Evolutionary conservation across 2,797 vertebrate species (phyloP).

Genomic region (Pangasius krempfi): DNA sequence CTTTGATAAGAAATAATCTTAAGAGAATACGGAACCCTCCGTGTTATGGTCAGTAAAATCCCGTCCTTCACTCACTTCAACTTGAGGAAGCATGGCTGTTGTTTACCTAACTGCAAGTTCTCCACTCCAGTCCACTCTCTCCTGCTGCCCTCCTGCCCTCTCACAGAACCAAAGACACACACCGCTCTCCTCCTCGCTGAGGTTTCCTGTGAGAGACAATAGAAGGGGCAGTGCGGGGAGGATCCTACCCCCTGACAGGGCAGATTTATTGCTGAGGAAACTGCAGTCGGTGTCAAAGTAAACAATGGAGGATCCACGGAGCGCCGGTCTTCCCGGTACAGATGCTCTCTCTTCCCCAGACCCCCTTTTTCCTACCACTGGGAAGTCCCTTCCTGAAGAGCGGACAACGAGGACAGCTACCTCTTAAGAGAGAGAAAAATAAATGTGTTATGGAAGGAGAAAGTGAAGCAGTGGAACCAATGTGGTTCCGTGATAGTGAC

Average conservation of each 20-base stretch:
- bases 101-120: conserved; percentile 29
- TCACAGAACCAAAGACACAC: conserved; percentile 56
- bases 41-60: neutral
- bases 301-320: conserved; percentile 84
- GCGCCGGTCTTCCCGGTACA: conserved; percentile 61
- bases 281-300: conserved; percentile 70
- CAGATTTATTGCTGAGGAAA: conserved; percentile 88
- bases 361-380: conserved; percentile 74
- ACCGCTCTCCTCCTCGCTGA: conserved; percentile 56
- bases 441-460: conserved; percentile 35
- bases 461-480: conserved; percentile 57
- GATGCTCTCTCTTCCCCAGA: conserved; percentile 60
- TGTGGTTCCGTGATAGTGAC: too few species aligned
- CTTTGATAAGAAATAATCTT: neutral
- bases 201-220: conserved; percentile 80
- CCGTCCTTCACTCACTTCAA: conserved; percentile 12
- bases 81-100: conserved; percentile 40
- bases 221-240: conserved; percentile 68
- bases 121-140: conserved; percentile 48
- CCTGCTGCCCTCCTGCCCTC: conserved; percentile 55
- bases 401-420: conserved; percentile 61
- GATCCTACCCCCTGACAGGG: conserved; percentile 58
- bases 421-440: conserved; percentile 47
- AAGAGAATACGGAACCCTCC: neutral
- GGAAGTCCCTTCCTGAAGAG: conserved; percentile 86